Conservation (phyloP, 35 echinoderm and acorn worm genomes). For the Strongylocentrotus purpuratus region DNA sequence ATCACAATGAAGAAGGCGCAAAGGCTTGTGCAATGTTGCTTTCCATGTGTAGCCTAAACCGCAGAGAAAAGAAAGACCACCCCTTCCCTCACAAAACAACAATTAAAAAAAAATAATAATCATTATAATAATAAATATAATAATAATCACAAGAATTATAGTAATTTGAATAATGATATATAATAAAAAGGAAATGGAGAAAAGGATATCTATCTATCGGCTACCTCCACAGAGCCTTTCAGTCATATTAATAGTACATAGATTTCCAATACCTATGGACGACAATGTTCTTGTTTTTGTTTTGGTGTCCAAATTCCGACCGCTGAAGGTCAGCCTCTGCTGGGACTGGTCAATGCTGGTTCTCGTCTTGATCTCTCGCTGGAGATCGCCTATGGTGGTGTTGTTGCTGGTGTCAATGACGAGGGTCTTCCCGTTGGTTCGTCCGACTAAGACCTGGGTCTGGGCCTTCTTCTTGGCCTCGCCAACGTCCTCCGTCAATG, state of each 20-base stretch:
- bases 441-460: not conserved
- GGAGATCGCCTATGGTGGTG: not conserved
- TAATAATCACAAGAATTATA: no score
- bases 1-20: no score
- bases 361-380: not conserved
- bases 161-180: no score
- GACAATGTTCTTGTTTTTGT: not conserved
- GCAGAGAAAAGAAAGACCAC: no score
- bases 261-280: not conserved
- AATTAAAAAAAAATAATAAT: no score
- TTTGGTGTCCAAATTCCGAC: not conserved
- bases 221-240: not conserved
- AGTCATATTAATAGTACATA: not conserved
- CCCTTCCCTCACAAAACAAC: no score
- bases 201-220: not conserved
- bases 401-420: not conserved
- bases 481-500: constrained; percentile 15
- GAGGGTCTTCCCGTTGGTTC: not conserved
- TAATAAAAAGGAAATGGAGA: not conserved
- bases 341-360: not conserved
- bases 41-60: no score
- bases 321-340: not conserved
- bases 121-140: no score
- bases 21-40: no score
- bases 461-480: not conserved